Base-by-base conservation (phyloP, 64 coral and sea anemone species). In the Exaiptasia diaphana region DNA sequence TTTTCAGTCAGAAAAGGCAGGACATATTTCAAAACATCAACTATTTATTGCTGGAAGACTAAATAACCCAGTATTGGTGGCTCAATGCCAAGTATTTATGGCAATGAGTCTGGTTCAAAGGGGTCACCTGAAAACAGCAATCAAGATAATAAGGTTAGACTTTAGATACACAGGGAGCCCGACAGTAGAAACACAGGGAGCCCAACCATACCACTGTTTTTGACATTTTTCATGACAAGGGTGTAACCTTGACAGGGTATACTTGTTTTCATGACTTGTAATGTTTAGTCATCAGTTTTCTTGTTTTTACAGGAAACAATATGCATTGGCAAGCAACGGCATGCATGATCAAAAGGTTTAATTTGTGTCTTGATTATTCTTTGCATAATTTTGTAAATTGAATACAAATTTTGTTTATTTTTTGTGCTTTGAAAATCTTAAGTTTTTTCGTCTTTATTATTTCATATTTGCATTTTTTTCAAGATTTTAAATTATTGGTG, bases 71-170 rank as follows among this genome's bases (percentile, higher is more conserved):
- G 22, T 88, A 26, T 82, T 99, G 48, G 89, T 73, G 5, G 59
- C 95, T 20, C 95, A 92, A 12, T 99, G 95, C 59, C 88, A 89
- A 68, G 53, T 99, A 4, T 99, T 92, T 69, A 41, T 74, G 0
- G 89, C 95, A 3, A 74, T 99, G 64, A 99, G 95, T 64, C 43
- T 99, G 11, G 70, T 99, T 18, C 95, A 99, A 88, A 79, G 75
- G 39, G 89, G 95, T 34, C 23, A 24, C 31, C 75, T 92, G 3
- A 88, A 79, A 70, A 43, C 76, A 34, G 89, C 95, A 9, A 15
- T 74, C 11, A 79, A 44, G 40, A 99, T 92, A 42, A 68, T 99
- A 38, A 89, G 95, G 95, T 97, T 7, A 52, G 82, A 65, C 0
- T 22, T 2, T 23, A 42, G 70, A 12, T 32, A 17, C 8, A 6